Base-by-base conservation (phyloP, 2,888 invertebrate genomes). In the Seira musarum region DNA sequence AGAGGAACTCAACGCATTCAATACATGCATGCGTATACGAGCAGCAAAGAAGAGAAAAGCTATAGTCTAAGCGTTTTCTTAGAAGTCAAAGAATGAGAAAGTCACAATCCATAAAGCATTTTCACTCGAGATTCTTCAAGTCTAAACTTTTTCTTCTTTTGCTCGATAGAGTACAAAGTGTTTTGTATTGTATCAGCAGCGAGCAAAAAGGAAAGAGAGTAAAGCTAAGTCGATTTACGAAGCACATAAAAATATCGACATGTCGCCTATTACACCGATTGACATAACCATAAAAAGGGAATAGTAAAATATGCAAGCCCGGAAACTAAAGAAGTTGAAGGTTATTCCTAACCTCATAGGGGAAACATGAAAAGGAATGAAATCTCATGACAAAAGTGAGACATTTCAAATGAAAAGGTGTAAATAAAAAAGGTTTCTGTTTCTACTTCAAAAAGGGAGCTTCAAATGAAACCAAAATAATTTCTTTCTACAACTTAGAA, bases 31-130 rank as follows among this genome's bases (percentile, higher is more conserved):
- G 61, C 17, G 15, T 24, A 49, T 46, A 72, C 25, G 46, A 65
- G 66, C n/a, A 60, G 70, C 24, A 30, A n/a, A n/a, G 40, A 15
- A 74, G 24, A 1, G 35, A 63, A 66, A 24, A 67, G 76, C n/a
- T n/a, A 77, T 77, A 69, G 70, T 65, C 70, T 77, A 57, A 70
- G 70, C 64, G 77, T 64, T 70, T 77, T 60, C 60, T 21, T 65
- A 77, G 65, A 66, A 75, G 8, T 46, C 68, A 68, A 57, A 64
- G 25, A 64, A 24, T 24, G 49, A 40, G 35, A n/a, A 68, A 15
- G 40, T 13, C 67, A 68, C 49, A 49, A 22, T 22, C 49, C 60
- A 21, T 22, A 60, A 8, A 60, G 22, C 60, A 60, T 19, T 60
- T 60, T 60, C 22, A 21, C 60, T 60, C 53, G 2, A 3, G 53